phyloP scores from a whole-genome alignment of 2,888 invertebrate genomes.

The Fabriciana adippe region DNA sequence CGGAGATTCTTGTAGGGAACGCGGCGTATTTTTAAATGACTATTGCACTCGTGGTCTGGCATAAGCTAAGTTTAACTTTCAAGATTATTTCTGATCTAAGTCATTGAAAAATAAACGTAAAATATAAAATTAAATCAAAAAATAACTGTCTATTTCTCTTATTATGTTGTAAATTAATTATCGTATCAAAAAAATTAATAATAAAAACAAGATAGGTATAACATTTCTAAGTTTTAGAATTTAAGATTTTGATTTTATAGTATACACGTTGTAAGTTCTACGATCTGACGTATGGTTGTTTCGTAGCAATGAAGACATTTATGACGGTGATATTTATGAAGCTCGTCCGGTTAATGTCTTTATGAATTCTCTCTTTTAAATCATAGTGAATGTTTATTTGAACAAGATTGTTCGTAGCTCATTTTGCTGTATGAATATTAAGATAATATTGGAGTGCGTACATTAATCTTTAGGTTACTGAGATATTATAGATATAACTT shows the following conservation, averaged over 20 bases:
- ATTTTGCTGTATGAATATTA: slow-evolving; percentile 14
- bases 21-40: slow-evolving; percentile 54
- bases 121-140: too few relatives aligned
- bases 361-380: slow-evolving; percentile 34
- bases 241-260: slow-evolving; percentile 1
- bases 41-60: slow-evolving; percentile 25
- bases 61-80: slow-evolving; percentile 2
- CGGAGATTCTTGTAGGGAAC: slow-evolving; percentile 63
- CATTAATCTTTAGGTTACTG: slow-evolving; percentile 7
- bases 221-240: too few relatives aligned
- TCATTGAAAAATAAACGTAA: too few relatives aligned
- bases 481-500: background rate
- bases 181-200: too few relatives aligned
- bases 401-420: slow-evolving; percentile 18
- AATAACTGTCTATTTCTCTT: too few relatives aligned
- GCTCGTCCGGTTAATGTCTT: slow-evolving; percentile 35
- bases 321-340: slow-evolving; percentile 42
- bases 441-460: slow-evolving; percentile 12
- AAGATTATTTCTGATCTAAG: background rate
- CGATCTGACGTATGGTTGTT: slow-evolving; percentile 33
- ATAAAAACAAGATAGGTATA: too few relatives aligned
- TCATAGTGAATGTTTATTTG: slow-evolving; percentile 29
- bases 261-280: slow-evolving; percentile 16
- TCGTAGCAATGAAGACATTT: slow-evolving; percentile 35
- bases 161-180: too few relatives aligned